Evolutionary conservation across 2,113 vertebrate genomes (phyloP).

Genomic region (Hyaena hyaena): DNA sequence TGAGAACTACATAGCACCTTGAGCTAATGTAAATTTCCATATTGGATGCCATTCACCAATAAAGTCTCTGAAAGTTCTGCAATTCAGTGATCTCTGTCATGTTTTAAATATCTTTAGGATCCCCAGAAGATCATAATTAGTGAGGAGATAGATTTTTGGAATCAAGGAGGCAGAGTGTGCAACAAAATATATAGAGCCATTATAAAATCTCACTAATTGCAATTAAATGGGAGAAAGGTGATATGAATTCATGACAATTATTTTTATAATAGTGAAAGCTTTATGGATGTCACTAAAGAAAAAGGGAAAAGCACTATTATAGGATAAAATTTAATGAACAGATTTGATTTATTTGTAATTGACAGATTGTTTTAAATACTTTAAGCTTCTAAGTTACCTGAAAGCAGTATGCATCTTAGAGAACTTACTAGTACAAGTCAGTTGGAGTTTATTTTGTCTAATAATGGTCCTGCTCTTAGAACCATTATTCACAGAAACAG

Average conservation of each 20-base stretch:
- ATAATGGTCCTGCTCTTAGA: neutral
- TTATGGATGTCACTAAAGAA: neutral
- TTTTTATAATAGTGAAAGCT: neutral
- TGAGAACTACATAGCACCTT: neutral
- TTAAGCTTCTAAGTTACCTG: neutral
- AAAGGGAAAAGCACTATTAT: neutral
- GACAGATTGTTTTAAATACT: slow-evolving; percentile 29
- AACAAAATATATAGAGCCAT: neutral
- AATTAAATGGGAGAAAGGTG: neutral
- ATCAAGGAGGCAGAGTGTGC: neutral
- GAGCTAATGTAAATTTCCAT: neutral
- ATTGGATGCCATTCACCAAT: neutral
- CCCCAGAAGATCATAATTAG: neutral
- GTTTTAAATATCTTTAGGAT: neutral
- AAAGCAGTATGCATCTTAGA: neutral
- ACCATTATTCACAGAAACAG: neutral
- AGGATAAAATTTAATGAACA: neutral
- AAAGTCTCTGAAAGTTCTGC: neutral
- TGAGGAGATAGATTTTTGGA: neutral
- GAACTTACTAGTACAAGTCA: neutral
- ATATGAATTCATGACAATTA: neutral
- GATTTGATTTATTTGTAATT: slow-evolving; percentile 17
- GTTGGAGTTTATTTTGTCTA: neutral
- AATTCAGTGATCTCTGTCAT: neutral
- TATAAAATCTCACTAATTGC: neutral